Percentiles rank a stretch among this genome's conserved stretches.
Conservation (phyloP, 2,113 vertebrate species). For the Holacanthus passer region DNA sequence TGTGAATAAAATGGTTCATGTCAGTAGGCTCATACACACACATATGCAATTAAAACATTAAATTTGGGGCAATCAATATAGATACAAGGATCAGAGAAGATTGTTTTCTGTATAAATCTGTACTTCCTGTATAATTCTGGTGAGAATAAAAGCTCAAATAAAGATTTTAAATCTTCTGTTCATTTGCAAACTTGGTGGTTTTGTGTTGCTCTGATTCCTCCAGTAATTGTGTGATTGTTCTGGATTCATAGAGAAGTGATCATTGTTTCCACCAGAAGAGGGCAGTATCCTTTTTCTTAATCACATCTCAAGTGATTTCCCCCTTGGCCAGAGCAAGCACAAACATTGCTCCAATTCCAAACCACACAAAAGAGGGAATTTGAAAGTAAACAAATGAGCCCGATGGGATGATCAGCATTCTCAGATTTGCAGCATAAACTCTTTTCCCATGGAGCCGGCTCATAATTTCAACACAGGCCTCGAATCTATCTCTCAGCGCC, state of each 20-base stretch:
- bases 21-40: not conserved
- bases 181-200: not conserved
- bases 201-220: slow-evolving; percentile 4
- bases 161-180: not conserved
- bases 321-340: slow-evolving; percentile 59
- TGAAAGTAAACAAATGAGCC: slow-evolving; percentile 80
- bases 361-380: slow-evolving; percentile 78
- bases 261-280: slow-evolving; percentile 76
- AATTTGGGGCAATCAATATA: not conserved
- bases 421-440: slow-evolving; percentile 67
- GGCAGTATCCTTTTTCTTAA: slow-evolving; percentile 82
- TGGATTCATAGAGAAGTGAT: slow-evolving; percentile 35
- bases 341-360: slow-evolving; percentile 76
- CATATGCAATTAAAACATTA: not conserved
- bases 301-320: slow-evolving; percentile 63
- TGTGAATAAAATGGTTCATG: no score
- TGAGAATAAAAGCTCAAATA: slow-evolving; percentile 1
- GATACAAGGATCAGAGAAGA: not conserved
- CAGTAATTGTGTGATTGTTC: slow-evolving; percentile 26
- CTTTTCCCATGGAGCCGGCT: slow-evolving; percentile 71
- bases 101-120: not conserved
- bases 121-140: not conserved
- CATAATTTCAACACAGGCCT: slow-evolving; percentile 63
- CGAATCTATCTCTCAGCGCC: slow-evolving; percentile 52
- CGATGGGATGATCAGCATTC: slow-evolving; percentile 75